These are phyloP conservation scores for Naja naja DNA, from an alignment of 2,113 vertebrate species.

Conservation along the genomic window DNA sequence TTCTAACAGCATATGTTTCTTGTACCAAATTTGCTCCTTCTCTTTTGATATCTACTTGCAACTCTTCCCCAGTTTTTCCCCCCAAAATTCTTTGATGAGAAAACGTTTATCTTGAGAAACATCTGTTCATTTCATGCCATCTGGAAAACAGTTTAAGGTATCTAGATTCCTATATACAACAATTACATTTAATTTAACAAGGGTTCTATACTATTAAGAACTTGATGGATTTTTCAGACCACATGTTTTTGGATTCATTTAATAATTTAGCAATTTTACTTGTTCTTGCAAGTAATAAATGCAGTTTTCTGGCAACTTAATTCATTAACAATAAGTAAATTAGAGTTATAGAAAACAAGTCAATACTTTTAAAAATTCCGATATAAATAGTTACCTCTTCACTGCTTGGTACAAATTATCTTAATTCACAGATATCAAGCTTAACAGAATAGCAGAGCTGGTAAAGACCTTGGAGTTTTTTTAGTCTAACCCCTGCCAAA, in stretches of 20 bases:
- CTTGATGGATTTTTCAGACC: not conserved
- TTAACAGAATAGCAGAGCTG: too few species aligned
- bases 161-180: not conserved
- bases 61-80: not conserved
- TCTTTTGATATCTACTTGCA: slow-evolving; percentile 4
- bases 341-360: not conserved
- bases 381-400: not conserved
- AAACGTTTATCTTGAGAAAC: not conserved
- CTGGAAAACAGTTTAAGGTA: not conserved
- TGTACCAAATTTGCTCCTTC: not conserved
- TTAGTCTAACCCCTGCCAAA: too few species aligned
- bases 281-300: not conserved
- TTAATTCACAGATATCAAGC: not conserved
- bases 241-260: not conserved
- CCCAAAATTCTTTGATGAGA: not conserved
- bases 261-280: not conserved
- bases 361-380: not conserved
- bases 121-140: not conserved
- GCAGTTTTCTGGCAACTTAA: not conserved
- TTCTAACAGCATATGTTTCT: not conserved
- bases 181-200: not conserved
- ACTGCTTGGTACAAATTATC: not conserved
- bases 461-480: too few species aligned
- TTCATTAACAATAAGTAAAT: not conserved
- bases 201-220: not conserved